Percentiles rank a stretch among this genome's conserved stretches.
Evolutionary conservation across 2,797 vertebrate species (phyloP).

Genomic region (Myotis myotis): DNA sequence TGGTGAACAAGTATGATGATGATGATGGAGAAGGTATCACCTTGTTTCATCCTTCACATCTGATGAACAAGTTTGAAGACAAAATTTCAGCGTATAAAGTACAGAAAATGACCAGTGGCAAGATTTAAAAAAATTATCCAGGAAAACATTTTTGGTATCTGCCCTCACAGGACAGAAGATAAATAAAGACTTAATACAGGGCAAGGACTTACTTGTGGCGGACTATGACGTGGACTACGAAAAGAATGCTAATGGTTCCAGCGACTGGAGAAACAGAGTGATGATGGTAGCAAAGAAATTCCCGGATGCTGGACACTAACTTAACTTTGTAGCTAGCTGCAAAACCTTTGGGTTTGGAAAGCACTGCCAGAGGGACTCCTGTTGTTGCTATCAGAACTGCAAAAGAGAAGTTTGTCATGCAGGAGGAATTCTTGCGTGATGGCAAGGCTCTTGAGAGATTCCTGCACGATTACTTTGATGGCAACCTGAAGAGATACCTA

Average conservation of each 20-base stretch:
- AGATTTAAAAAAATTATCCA: conserved; percentile 96
- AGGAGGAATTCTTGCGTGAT: conserved; percentile 95
- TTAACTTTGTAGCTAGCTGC: conserved; percentile 93
- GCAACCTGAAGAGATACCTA: conserved; percentile 94
- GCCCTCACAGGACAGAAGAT: conserved; percentile 97
- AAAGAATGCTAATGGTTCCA: conserved; percentile 98
- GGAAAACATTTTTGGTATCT: conserved; percentile 96
- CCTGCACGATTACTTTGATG: conserved; percentile 94
- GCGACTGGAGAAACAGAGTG: conserved; percentile 99
- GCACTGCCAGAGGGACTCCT: conserved; percentile 89
- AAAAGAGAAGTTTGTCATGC: conserved; percentile 97
- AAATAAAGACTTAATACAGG: conserved; percentile 96
- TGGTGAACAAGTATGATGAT: conserved; percentile 88
- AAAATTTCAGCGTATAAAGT: conserved; percentile 87
- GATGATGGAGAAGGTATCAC: conserved; percentile 89
- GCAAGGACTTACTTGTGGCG: conserved; percentile 94
- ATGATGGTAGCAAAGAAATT: conserved; percentile 97
- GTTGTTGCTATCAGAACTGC: conserved; percentile 92
- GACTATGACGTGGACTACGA: conserved; percentile 98
- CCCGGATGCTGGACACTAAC: conserved; percentile 92
- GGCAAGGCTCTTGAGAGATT: conserved; percentile 96
- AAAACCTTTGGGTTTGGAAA: conserved; percentile 92
- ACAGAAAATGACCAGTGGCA: conserved; percentile 91
- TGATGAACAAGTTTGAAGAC: conserved; percentile 96
- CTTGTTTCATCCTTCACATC: conserved; percentile 91